These are phyloP conservation scores for Procambarus clarkii DNA, from an alignment of 1,140 invertebrate genomes.

Conservation along the genomic window DNA sequence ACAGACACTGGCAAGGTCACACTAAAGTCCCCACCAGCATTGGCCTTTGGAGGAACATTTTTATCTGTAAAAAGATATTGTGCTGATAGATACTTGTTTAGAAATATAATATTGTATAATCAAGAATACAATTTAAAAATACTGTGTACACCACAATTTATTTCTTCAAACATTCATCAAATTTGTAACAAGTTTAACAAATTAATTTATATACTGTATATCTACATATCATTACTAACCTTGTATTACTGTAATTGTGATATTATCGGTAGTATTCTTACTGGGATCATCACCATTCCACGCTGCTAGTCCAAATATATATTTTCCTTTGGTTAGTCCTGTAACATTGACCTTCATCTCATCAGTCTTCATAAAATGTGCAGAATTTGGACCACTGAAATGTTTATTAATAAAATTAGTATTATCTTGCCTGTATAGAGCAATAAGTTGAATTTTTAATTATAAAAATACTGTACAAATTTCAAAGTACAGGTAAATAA, in stretches of 20 bases:
- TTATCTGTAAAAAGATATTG: slow-evolving; percentile 81
- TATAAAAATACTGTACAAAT: no score
- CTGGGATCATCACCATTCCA: slow-evolving; percentile 83
- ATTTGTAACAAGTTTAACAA: no score
- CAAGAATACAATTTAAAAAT: background rate
- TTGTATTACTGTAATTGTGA: slow-evolving; percentile 90
- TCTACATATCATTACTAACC: slow-evolving; percentile 81
- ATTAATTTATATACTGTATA: no score
- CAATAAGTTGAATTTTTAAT: no score
- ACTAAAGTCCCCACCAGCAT: slow-evolving; percentile 89
- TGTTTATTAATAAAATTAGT: background rate
- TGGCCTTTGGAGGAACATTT: slow-evolving; percentile 91
- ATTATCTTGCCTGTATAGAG: no score
- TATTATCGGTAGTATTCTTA: slow-evolving; percentile 85
- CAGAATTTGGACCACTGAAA: slow-evolving; percentile 80
- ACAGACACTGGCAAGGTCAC: slow-evolving; percentile 85
- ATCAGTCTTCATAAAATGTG: slow-evolving; percentile 78
- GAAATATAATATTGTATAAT: background rate
- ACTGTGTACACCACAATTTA: no score
- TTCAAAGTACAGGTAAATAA: no score
- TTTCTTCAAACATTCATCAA: no score
- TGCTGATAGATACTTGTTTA: background rate
- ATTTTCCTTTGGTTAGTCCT: slow-evolving; percentile 88
- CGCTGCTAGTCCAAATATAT: slow-evolving; percentile 89
- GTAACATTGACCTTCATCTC: slow-evolving; percentile 80